Evolutionary conservation across 1,140 invertebrate genomes (phyloP).

Genomic region (Cherax destructor): DNA sequence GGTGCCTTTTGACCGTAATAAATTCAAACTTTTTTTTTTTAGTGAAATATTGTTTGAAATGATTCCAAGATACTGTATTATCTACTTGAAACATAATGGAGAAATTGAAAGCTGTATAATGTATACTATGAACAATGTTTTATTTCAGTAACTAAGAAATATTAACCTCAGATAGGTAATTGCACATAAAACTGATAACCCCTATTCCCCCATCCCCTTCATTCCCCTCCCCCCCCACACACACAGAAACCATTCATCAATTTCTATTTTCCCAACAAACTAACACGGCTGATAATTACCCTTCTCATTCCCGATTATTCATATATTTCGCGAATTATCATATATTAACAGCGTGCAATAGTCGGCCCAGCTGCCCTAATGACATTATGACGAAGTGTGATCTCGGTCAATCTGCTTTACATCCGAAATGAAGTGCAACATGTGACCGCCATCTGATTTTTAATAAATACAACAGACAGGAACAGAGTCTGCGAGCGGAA

Average conservation of each 20-base stretch:
- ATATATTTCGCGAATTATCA: conserved; percentile 7
- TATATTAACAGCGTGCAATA: not conserved
- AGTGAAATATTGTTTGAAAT: too few relatives aligned
- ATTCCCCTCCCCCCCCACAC: not conserved
- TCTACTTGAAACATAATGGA: too few relatives aligned
- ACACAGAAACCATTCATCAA: not conserved
- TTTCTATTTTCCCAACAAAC: not conserved
- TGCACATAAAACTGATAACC: too few relatives aligned
- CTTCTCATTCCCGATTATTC: not conserved
- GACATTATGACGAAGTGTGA: conserved; percentile 5
- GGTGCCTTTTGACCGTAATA: too few relatives aligned
- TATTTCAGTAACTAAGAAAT: too few relatives aligned
- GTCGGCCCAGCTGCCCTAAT: not conserved
- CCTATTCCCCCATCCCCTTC: not conserved
- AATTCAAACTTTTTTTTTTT: too few relatives aligned
- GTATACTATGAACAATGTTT: too few relatives aligned
- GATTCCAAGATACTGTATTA: too few relatives aligned
- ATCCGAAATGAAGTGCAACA: conserved; percentile 7
- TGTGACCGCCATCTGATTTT: not conserved
- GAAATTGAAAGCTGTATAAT: too few relatives aligned
- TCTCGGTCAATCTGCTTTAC: conserved; percentile 28
- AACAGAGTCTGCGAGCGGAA: not conserved
- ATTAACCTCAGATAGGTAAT: too few relatives aligned
- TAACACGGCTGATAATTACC: not conserved
- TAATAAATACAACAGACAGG: not conserved